Evolutionary conservation across 1,140 invertebrate species (phyloP), one percentile per base, ranked within the genome.

Genomic region (Venturia canescens): DNA sequence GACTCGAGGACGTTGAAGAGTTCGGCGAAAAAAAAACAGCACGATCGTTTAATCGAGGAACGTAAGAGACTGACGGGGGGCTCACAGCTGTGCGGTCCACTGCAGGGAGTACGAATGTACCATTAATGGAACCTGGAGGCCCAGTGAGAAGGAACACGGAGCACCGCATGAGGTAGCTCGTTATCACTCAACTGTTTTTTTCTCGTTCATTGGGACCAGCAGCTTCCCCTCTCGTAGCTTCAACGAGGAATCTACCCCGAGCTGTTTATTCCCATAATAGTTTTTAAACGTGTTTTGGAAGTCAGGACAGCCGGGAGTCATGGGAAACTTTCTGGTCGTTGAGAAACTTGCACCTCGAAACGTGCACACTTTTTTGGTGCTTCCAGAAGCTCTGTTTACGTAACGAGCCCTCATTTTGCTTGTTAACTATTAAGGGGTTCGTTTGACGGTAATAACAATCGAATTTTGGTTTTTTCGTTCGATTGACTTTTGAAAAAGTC

Each of bases 131-230:
- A 29, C 11, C 27, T 9, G 13, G 71, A 16, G 4, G 23, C 38
- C 5, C 34, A 15, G 70, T 26, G 70, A 50, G 34, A 23, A 66
- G 53, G 53, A n/a, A 81, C 84, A 78, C 86, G 76, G 82, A 86
- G 83, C 86, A 86, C 86, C 84, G 74, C 57, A 82, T 81, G 83
- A 84, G 86, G 84, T 85, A 85, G 86, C 89, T 90, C 89, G 89
- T 91, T 91, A 90, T 91, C 90, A 90, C 87, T 83, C 84, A 83
- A 76, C 74, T 63, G 27, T 76, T 87, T 87, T 82, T 85, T 83
- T 81, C 82, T 18, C 18, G 71, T 48, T 27, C 48, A 16, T 3
- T 48, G 48, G 26, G 31, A 53, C 70, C 53, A n/a, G 5, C 5
- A 5, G 1, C 53, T 18, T 23, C 53, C 53, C 53, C 53, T 23